Evolutionary conservation across 2,888 invertebrate genomes (phyloP), one percentile per base, ranked within the genome.

Genomic region (Sicus ferrugineus): DNA sequence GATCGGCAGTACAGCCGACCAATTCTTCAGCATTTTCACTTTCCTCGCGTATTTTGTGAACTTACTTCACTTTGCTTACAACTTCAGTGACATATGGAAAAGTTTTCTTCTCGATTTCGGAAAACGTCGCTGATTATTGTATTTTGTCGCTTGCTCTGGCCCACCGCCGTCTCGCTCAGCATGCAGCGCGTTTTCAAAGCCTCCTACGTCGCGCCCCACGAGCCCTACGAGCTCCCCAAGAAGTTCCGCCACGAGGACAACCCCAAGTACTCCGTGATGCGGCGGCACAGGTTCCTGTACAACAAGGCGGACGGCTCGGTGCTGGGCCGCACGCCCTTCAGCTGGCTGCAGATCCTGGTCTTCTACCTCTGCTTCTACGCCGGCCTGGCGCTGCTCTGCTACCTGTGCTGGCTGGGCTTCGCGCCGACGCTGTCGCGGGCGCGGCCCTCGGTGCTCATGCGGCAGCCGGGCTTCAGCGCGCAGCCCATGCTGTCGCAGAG

Each of bases 381-480:
- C 28, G 42, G n/a, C 2, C 9, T 68, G 16, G 64, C 56, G 1
- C 4, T 67, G 14, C 14, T 70, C 0, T 68, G 46, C 19, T 26
- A 2, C 5, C 23, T 54, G 3, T 71, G 63, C 38, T 70, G 59
- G 59, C 7, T 9, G 16, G 16, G 59, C 5, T 73, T 67, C 30
- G 4, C 11, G 14, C 2, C 7, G 3, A 67, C 56, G 16, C 5
- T 71, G 6, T 31, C 38, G 23, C 23, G 38, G 26, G 26, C 0
- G 26, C 5, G 19, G 14, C 54, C 54, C 3, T 26, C 2, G 3
- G 28, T 23, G 2, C 11, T 7, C 2, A 59, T 11, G 6, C 2
- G 23, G 6, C 70, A 73, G 52, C 68, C 70, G 1, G 67, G 68
- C 7, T 46, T 73, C n/a, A 52, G 63, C 23, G 65, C 54, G 21